These are phyloP conservation scores for Coptodon rendalli DNA, from an alignment of 2,113 vertebrate genomes.

Conservation along the genomic window DNA sequence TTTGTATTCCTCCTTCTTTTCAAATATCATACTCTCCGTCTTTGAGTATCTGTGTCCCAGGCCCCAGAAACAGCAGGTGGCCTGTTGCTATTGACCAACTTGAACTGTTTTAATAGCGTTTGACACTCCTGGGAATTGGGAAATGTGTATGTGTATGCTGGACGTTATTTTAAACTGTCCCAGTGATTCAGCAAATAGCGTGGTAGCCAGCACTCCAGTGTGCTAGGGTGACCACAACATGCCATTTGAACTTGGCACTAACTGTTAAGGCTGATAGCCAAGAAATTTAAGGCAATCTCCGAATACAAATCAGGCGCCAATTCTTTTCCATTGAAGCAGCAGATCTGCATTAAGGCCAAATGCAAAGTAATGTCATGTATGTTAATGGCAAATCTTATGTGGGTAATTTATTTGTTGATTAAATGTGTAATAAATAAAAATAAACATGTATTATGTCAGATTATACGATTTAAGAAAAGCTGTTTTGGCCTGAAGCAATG, in stretches of 20 bases:
- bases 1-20: slow-evolving; percentile 17
- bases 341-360: background rate
- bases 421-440: background rate
- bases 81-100: slow-evolving; percentile 35
- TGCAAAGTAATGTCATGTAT: background rate
- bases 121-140: slow-evolving; percentile 2
- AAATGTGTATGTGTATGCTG: background rate
- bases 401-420: background rate
- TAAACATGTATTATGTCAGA: background rate
- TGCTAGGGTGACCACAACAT: background rate
- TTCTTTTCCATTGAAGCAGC: background rate
- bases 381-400: background rate
- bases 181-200: background rate
- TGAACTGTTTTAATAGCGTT: slow-evolving; percentile 32
- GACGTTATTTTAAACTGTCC: background rate
- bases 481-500: background rate
- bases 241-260: background rate
- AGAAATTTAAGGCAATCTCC: background rate
- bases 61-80: slow-evolving; percentile 45
- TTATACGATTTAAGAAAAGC: background rate
- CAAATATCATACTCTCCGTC: slow-evolving; percentile 15
- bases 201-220: background rate
- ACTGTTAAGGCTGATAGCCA: background rate
- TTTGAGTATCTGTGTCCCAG: slow-evolving; percentile 30
- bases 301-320: background rate